Evolutionary conservation across 1,140 invertebrate genomes (phyloP).

Genomic region (Phortica variegata): DNA sequence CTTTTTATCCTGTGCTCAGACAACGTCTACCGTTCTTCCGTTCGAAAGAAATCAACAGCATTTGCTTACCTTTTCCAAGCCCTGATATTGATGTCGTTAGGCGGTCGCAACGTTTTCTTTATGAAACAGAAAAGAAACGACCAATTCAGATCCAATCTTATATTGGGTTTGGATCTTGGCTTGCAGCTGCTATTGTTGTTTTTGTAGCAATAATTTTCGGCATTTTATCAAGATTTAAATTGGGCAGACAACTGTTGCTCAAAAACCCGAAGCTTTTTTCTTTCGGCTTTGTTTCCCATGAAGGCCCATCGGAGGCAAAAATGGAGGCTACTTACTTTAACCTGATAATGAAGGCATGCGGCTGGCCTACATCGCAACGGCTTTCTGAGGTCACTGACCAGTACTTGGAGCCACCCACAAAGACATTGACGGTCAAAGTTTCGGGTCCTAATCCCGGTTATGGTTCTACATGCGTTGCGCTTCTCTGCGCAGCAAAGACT

Average conservation of each 20-base stretch:
- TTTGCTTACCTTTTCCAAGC: conserved; percentile 73
- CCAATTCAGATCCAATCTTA: conserved; percentile 70
- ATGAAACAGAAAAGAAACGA: conserved; percentile 65
- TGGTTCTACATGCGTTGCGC: conserved; percentile 69
- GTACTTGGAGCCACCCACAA: conserved; percentile 64
- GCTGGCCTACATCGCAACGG: conserved; percentile 71
- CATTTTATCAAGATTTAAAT: conserved; percentile 65
- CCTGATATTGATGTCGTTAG: conserved; percentile 74
- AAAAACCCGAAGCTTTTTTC: conserved; percentile 74
- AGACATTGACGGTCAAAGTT: conserved; percentile 66
- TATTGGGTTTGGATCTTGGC: conserved; percentile 56
- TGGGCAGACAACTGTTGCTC: conserved; percentile 65
- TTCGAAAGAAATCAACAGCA: conserved; percentile 59
- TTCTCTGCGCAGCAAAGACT: conserved; percentile 70
- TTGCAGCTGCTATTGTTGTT: conserved; percentile 47
- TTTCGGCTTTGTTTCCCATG: conserved; percentile 65
- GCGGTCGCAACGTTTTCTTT: conserved; percentile 72
- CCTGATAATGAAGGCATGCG: conserved; percentile 69
- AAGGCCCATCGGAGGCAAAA: conserved; percentile 65
- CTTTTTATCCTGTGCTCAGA: conserved; percentile 63
- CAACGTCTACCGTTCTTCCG: conserved; percentile 62
- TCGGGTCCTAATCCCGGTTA: conserved; percentile 73
- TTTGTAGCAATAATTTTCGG: conserved; percentile 64
- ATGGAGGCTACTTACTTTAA: conserved; percentile 65
- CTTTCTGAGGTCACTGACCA: conserved; percentile 62